A percentile compares a stretch with the other conserved stretches of the same genome.
These are phyloP conservation scores for Edolisoma coerulescens DNA, from an alignment of 2,113 vertebrate genomes.

Conservation along the genomic window DNA sequence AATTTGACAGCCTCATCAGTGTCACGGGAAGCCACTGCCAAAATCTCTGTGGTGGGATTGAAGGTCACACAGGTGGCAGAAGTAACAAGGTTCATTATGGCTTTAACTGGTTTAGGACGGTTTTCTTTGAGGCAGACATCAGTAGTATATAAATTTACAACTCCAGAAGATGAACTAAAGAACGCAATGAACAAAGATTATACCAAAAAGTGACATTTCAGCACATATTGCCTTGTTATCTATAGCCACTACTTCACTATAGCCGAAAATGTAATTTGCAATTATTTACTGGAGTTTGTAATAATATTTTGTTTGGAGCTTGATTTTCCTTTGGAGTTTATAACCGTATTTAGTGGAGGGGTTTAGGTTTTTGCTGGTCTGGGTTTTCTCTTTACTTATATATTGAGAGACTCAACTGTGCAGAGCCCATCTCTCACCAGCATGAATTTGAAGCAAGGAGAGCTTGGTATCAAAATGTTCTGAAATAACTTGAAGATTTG, in stretches of 20 bases:
- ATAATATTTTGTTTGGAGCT: background rate
- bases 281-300: background rate
- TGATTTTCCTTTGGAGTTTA: background rate
- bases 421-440: background rate
- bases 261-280: background rate
- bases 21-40: slow-evolving; percentile 84
- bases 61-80: slow-evolving; percentile 83
- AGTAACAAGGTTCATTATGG: slow-evolving; percentile 91
- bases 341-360: background rate
- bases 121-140: slow-evolving; percentile 80
- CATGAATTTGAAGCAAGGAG: background rate
- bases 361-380: background rate
- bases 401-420: background rate
- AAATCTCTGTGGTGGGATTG: slow-evolving; percentile 86
- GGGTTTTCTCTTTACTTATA: background rate
- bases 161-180: slow-evolving; percentile 83
- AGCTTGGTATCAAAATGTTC: background rate
- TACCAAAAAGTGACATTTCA: background rate
- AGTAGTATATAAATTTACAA: slow-evolving; percentile 91
- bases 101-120: slow-evolving; percentile 85
- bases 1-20: slow-evolving; percentile 84
- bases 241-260: background rate
- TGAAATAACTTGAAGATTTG: background rate
- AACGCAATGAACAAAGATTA: background rate
- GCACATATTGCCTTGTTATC: background rate